A percentile compares a stretch with the other conserved stretches of the same genome.
Conservation (phyloP, 2,113 vertebrate genomes). For the Sciurus niger region DNA sequence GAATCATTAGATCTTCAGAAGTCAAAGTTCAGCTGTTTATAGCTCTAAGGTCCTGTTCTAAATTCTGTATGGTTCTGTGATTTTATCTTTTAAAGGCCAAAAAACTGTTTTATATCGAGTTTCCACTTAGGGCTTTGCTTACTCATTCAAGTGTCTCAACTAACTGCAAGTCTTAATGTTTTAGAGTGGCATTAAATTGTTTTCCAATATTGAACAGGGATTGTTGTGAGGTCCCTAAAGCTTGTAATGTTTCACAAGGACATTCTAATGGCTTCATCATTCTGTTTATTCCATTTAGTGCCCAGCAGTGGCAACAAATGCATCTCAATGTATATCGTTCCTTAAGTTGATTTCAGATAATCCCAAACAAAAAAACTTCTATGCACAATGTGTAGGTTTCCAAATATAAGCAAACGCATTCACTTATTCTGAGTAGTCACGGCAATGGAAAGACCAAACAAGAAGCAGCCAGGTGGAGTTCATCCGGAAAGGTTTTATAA, state of each 20-base stretch:
- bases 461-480: constrained; percentile 54
- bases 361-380: constrained; percentile 9
- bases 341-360: constrained; percentile 1
- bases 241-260: not conserved
- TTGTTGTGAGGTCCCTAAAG: constrained; percentile 37
- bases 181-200: constrained; percentile 51
- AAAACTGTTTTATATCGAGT: constrained; percentile 41
- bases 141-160: constrained; percentile 61
- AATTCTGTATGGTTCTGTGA: constrained; percentile 11
- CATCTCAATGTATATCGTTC: not conserved
- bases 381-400: not conserved
- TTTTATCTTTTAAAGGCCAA: constrained; percentile 12
- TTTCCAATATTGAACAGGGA: constrained; percentile 38
- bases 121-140: constrained; percentile 67
- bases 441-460: not conserved
- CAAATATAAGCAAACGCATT: not conserved
- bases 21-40: constrained; percentile 24
- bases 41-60: constrained; percentile 48
- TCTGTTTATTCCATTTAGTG: not conserved
- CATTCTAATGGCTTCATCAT: constrained; percentile 38
- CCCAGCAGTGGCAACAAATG: not conserved
- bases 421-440: constrained; percentile 2
- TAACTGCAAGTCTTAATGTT: constrained; percentile 61
- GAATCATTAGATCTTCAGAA: constrained; percentile 20
- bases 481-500: constrained; percentile 59